phyloP scores from a whole-genome alignment of 1,140 invertebrate species.

The Lamellibrachia luymesi region DNA sequence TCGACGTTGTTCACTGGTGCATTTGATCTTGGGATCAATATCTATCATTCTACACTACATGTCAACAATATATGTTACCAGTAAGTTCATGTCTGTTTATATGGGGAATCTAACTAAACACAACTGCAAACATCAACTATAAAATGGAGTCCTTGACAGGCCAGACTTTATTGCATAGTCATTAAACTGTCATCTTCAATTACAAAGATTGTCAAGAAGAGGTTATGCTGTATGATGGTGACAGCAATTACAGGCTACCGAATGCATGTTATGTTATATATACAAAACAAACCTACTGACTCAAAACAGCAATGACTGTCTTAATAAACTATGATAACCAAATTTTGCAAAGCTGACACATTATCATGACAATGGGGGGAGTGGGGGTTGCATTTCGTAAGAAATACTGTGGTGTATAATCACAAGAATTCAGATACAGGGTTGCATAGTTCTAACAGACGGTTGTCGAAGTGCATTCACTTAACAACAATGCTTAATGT shows the following conservation, averaged over 20 bases:
- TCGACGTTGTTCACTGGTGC: background rate
- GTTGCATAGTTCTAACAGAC: background rate
- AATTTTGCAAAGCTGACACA: too few relatives aligned
- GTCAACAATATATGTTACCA: background rate
- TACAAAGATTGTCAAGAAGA: background rate
- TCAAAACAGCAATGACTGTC: background rate
- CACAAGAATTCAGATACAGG: background rate
- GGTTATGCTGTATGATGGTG: background rate
- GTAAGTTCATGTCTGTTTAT: background rate
- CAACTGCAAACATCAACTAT: background rate
- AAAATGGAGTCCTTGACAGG: background rate
- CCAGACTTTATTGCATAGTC: too few relatives aligned
- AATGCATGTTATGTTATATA: background rate
- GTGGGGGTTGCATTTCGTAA: too few relatives aligned
- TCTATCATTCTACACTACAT: background rate
- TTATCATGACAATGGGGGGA: too few relatives aligned
- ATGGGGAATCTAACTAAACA: background rate
- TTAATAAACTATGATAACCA: too few relatives aligned
- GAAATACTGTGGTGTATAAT: background rate
- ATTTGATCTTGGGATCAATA: background rate
- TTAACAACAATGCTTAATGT: background rate
- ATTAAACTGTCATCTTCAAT: background rate
- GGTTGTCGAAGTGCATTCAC: background rate
- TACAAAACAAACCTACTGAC: background rate
- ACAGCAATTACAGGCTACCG: background rate